Conservation (phyloP, 2,113 vertebrate genomes). For the Myrmecobius fasciatus region DNA sequence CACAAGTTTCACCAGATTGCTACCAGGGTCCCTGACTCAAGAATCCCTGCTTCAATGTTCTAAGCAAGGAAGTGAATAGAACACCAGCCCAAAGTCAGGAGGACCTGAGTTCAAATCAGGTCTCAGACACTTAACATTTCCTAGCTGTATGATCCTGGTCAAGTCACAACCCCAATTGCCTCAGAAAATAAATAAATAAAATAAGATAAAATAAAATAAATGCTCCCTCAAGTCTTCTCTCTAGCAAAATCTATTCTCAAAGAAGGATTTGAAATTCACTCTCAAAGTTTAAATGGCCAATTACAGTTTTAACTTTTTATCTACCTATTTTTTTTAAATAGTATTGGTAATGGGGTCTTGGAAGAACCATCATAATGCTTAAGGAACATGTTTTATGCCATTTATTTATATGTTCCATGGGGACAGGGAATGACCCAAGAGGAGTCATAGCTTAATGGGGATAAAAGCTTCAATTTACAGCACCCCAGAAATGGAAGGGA, state of each 20-base stretch:
- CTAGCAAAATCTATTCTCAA: not conserved
- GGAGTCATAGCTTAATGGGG: not conserved
- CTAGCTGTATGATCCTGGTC: too few species aligned
- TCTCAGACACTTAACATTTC: too few species aligned
- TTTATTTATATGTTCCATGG: not conserved
- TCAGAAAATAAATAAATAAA: too few species aligned
- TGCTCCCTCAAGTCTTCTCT: not conserved
- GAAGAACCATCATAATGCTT: not conserved
- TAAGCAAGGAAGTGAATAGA: too few species aligned
- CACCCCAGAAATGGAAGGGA: not conserved
- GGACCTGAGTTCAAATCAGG: too few species aligned
- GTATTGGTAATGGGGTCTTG: not conserved
- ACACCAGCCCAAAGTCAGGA: too few species aligned
- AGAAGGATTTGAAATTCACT: not conserved
- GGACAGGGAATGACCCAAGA: not conserved
- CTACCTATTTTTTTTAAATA: not conserved
- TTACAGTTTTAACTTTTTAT: not conserved
- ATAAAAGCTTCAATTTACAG: not conserved
- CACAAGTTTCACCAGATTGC: not conserved
- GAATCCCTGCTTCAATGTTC: not conserved
- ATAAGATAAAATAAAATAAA: too few species aligned
- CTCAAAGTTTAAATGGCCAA: not conserved
- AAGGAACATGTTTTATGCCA: not conserved
- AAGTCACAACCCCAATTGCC: too few species aligned
- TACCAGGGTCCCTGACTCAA: not conserved